Evolutionary conservation across 2,888 invertebrate species (phyloP), one percentile per base, ranked within the genome.

Genomic region (Candidula unifasciata): DNA sequence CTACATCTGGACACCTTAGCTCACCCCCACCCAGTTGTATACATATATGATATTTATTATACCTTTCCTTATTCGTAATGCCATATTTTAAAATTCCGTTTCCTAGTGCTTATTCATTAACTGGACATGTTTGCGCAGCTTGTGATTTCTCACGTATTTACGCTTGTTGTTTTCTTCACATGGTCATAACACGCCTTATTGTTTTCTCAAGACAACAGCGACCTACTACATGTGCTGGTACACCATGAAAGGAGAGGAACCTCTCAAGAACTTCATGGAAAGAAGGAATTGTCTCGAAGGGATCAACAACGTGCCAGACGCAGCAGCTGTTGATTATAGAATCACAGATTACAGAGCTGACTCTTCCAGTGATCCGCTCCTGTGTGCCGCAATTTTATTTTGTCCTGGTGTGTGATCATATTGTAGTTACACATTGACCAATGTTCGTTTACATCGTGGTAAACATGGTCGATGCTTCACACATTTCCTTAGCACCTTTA

Each of bases 161-260:
- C n/a, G n/a, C n/a, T n/a, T n/a, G n/a, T n/a, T n/a, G n/a, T n/a
- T n/a, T 60, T 21, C 21, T 60, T 60, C 21, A 60, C 16, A 60
- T 60, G 60, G 21, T 21, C 21, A 18, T 60, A 60, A 16, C 16
- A 60, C n/a, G n/a, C n/a, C n/a, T n/a, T n/a, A n/a, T 64, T 24
- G 64, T 2, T 60, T 24, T 21, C 5, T 18, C 10, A 81, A 87
- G 87, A 88, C 88, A 10, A 89, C 92, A 0, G 92, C 91, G 1
- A 86, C 87, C 13, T 92, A 92, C 84, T 92, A 89, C 88, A 74
- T 92, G 88, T 92, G 92, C 80, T 91, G 90, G 90, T 90, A 88
- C 86, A 89, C 91, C 1, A 85, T 91, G 83, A 80, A 84, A 57
- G 78, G 86, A 21, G 85, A 87, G 16, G 74, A 84, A 6, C 6